These are phyloP conservation scores for Luidia sarsii DNA, from an alignment of 53 echinoderm and acorn worm genomes.

Conservation along the genomic window DNA sequence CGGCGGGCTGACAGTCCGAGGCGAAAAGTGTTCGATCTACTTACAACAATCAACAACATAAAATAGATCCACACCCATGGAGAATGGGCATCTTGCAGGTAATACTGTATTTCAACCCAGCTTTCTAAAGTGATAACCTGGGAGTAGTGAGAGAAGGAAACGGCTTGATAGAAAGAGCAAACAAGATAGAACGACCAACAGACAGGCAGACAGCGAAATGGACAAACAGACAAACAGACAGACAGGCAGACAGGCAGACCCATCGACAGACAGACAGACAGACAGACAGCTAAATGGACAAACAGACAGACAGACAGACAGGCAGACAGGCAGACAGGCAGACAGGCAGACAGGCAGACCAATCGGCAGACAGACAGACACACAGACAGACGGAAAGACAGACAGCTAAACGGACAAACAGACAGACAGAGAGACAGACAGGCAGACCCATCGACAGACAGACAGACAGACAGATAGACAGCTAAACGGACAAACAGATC, in stretches of 20 bases:
- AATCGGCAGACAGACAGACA: not conserved
- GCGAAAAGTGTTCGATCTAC: constrained; percentile 61
- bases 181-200: not conserved
- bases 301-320: not conserved
- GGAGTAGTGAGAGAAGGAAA: constrained; percentile 35
- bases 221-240: no score
- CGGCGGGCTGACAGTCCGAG: constrained; percentile 17
- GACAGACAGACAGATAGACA: no score
- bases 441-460: not conserved
- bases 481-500: no score
- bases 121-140: constrained; percentile 99
- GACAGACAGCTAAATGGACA: not conserved
- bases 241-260: not conserved
- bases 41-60: constrained; percentile 99
- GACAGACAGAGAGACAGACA: not conserved
- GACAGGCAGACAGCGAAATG: not conserved
- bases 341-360: not conserved
- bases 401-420: not conserved
- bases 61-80: constrained; percentile 97
- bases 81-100: constrained; percentile 86
- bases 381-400: not conserved
- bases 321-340: not conserved
- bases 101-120: constrained; percentile 98
- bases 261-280: not conserved
- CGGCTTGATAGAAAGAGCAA: constrained; percentile 28